Evolutionary conservation across 1,140 invertebrate genomes (phyloP).

Genomic region (Ips typographus): DNA sequence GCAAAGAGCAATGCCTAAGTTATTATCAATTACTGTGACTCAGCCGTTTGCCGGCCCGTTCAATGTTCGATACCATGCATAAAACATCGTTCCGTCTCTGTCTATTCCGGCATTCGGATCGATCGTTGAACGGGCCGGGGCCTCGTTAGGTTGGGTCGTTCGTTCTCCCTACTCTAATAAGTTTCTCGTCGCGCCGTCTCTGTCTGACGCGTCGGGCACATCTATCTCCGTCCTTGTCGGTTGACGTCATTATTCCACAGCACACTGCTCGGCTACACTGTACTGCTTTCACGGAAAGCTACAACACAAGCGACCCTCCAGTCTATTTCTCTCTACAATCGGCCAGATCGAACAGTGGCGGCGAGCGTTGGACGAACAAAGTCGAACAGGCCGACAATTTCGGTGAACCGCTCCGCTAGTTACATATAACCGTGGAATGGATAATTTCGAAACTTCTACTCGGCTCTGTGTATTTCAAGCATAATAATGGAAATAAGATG

Average conservation of each 20-base stretch:
- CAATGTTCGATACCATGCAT: conserved; percentile 51
- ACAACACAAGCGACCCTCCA: conserved; percentile 51
- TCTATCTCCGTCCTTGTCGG: conserved; percentile 37
- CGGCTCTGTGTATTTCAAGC: conserved; percentile 51
- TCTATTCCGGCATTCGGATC: conserved; percentile 54
- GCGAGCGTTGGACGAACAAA: conserved; percentile 47
- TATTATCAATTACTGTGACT: conserved; percentile 56
- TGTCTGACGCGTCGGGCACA: conserved; percentile 22
- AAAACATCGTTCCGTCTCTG: conserved; percentile 50
- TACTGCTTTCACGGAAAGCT: conserved; percentile 54
- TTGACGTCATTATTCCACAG: conserved; percentile 52
- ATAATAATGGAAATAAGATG: conserved; percentile 56
- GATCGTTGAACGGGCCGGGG: conserved; percentile 48
- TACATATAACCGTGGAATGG: conserved; percentile 55
- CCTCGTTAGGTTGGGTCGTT: conserved; percentile 52
- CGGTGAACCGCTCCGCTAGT: conserved; percentile 48
- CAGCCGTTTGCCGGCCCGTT: conserved; percentile 51
- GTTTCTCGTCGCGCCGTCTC: conserved; percentile 46
- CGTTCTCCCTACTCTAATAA: conserved; percentile 50
- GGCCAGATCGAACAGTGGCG: conserved; percentile 38
- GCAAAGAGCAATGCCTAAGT: conserved; percentile 52
- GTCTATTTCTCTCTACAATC: conserved; percentile 53
- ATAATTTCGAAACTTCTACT: conserved; percentile 56
- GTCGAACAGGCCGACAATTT: conserved; percentile 38
- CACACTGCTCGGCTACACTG: conserved; percentile 51